Evolutionary conservation across 2,113 vertebrate species (phyloP).

Genomic region (Chaenogobius annularis): DNA sequence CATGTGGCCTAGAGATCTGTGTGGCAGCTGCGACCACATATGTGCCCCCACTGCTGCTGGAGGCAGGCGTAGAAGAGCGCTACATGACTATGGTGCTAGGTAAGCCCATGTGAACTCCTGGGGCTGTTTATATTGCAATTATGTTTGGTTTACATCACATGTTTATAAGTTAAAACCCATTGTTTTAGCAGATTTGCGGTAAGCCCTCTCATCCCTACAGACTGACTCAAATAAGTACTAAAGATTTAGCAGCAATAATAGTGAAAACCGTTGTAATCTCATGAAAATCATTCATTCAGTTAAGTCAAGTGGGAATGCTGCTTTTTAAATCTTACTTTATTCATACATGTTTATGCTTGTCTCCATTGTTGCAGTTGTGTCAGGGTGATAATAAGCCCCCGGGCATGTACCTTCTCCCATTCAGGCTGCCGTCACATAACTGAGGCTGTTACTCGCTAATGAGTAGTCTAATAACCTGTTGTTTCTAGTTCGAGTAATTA

Average conservation of each 20-base stretch:
- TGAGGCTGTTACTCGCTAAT: constrained; percentile 33
- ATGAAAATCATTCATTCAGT: neutral
- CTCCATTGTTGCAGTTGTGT: neutral
- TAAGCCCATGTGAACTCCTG: constrained; percentile 36
- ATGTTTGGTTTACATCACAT: too few relatives aligned
- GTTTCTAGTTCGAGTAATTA: constrained; percentile 42
- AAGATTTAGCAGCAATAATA: too few relatives aligned
- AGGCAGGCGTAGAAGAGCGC: constrained; percentile 79
- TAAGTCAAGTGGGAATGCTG: neutral
- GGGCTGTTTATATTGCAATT: neutral
- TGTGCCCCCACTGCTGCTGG: constrained; percentile 80
- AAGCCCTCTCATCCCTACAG: too few relatives aligned
- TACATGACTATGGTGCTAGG: constrained; percentile 86
- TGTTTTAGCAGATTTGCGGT: too few relatives aligned
- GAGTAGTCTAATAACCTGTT: constrained; percentile 37
- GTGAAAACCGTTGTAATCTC: neutral
- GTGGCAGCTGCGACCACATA: constrained; percentile 83
- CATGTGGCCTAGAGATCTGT: constrained; percentile 83
- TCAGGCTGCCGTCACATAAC: constrained; percentile 47
- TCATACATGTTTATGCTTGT: neutral
- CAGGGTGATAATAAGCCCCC: neutral
- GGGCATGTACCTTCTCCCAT: constrained; percentile 26
- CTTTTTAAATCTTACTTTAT: neutral
- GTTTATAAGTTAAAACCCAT: too few relatives aligned
- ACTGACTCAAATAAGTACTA: too few relatives aligned